Base-by-base conservation (phyloP, 2,797 vertebrate species). In the Netta rufina region DNA sequence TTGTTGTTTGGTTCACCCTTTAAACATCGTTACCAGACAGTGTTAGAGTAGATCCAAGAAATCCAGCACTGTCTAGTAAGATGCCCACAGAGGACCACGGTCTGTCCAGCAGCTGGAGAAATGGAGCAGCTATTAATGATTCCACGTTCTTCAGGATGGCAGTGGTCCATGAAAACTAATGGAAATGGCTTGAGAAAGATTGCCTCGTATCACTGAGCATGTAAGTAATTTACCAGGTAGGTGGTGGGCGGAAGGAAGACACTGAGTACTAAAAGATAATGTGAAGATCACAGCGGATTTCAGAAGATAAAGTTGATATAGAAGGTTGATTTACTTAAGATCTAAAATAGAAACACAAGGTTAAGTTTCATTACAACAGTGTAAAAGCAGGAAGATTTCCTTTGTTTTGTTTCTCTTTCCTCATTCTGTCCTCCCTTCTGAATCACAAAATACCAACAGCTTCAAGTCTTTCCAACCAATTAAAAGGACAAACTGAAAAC, bases 11-110 rank as follows among this genome's bases (percentile, higher is more conserved):
- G 98, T 97, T 98, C 98, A 85, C 98, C 98, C 99, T 99, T 98
- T 98, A 98, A 99, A 99, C 99, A 99, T 99, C 99, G 99, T 99
- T 99, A 99, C 99, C 99, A 99, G 99, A 99, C 99, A 99, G 99
- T 99, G 99, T 99, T 99, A 99, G 99, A 99, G 98, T 98, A 97
- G 96, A 98, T 94, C 97, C 88, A 98, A 95, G 98, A 98, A 99
- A 98, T 99, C 99, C 99, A 99, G 98, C 99, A 99, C 99, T 99
- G 99, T 98, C 98, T 96, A 98, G 99, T 99, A 99, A 99, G 99
- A 99, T 99, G 99, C 96, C 98, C 99, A 99, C 98, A 98, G 98
- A 98, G 98, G 97, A 98, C 98, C 99, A 97, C 2, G 15, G 43
- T 78, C 91, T 6, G 36, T 80, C 74, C 71, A 57, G 95, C 66